These are phyloP conservation scores for Colossoma macropomum DNA, from an alignment of 2,113 vertebrate genomes.

Conservation along the genomic window DNA sequence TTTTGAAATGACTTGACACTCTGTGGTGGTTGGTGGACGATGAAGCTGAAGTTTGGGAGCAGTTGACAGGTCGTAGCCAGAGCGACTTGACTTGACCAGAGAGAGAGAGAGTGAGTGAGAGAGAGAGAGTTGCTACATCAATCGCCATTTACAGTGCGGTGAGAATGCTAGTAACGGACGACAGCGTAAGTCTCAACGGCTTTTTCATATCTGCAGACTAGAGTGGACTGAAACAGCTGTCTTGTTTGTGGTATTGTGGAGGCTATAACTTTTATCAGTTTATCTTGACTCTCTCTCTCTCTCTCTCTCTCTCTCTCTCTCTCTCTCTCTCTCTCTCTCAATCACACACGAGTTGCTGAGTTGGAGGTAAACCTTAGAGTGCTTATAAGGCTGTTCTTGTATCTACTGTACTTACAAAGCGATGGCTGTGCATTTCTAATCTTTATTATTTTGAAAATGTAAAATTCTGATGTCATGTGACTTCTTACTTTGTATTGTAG, in stretches of 20 bases:
- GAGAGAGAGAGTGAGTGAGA: not conserved
- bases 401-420: not conserved
- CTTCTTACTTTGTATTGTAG: not conserved
- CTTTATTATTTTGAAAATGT: not conserved
- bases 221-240: not conserved
- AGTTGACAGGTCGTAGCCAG: slow-evolving; percentile 50
- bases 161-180: slow-evolving; percentile 25
- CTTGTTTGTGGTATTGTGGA: not conserved
- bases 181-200: slow-evolving; percentile 9
- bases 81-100: not conserved
- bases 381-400: not conserved
- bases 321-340: not conserved
- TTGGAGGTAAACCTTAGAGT: not conserved
- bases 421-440: not conserved
- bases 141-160: not conserved
- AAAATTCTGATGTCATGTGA: not conserved
- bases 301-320: not conserved
- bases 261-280: not conserved
- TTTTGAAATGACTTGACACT: slow-evolving; percentile 75
- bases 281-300: too few relatives aligned
- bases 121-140: slow-evolving; percentile 15
- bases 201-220: not conserved
- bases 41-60: slow-evolving; percentile 22
- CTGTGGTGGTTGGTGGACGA: not conserved
- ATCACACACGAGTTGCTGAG: not conserved